Conservation (phyloP, 2,113 vertebrate species). For the Electrona antarctica region DNA sequence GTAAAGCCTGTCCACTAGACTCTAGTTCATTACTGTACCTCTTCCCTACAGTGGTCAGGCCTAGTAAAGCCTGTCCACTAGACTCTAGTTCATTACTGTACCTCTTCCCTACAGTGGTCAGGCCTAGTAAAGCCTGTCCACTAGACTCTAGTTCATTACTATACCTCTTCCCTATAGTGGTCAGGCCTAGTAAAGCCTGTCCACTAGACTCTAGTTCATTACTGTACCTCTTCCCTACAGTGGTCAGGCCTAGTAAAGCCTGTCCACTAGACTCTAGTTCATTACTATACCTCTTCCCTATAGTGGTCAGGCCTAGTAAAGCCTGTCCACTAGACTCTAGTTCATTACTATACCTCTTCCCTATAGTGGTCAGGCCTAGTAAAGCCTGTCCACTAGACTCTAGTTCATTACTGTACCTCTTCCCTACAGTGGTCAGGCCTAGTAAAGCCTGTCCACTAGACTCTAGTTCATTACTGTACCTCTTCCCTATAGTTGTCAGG, state of each 20-base stretch:
- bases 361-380: background rate
- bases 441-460: background rate
- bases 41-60: too few species aligned
- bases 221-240: constrained; percentile 91
- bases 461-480: background rate
- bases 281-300: too few species aligned
- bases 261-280: too few species aligned
- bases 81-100: too few species aligned
- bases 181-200: constrained; percentile 59
- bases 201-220: background rate
- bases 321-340: too few species aligned
- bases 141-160: background rate
- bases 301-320: too few species aligned
- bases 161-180: constrained; percentile 88
- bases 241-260: constrained; percentile 88
- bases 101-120: background rate
- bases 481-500: background rate
- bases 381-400: too few species aligned
- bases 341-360: too few species aligned
- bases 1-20: too few species aligned
- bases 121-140: background rate
- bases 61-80: too few species aligned
- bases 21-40: too few species aligned
- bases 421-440: background rate
- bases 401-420: background rate